A percentile compares a stretch with the other conserved stretches of the same genome.
Evolutionary conservation across 2,797 vertebrate species (phyloP).

Genomic region (Galagoides demidoff): DNA sequence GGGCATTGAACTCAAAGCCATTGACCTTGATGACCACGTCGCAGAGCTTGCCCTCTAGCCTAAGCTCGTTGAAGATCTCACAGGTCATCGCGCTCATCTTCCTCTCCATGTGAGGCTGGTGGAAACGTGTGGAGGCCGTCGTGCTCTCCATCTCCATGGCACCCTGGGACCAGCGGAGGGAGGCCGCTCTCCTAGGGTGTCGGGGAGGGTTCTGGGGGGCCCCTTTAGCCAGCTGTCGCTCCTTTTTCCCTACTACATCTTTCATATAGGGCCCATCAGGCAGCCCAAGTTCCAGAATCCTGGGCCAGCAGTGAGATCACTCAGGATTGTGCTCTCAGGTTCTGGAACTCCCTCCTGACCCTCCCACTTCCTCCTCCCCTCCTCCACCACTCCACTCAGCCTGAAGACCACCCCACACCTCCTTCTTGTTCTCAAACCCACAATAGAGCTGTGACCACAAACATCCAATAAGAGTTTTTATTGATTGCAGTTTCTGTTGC

Average conservation of each 20-base stretch:
- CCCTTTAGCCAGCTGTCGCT: conserved; percentile 73
- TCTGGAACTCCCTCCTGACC: conserved; percentile 72
- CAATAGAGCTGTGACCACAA: background rate
- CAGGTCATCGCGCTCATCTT: conserved; percentile 86
- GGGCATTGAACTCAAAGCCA: conserved; percentile 86
- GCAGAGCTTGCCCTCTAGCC: conserved; percentile 88
- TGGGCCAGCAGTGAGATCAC: conserved; percentile 77
- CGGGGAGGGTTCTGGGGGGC: conserved; percentile 68
- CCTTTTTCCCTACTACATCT: conserved; percentile 77
- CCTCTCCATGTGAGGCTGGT: conserved; percentile 85
- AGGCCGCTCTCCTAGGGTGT: conserved; percentile 66
- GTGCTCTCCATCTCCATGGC: conserved; percentile 77
- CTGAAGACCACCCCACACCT: background rate
- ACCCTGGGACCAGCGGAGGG: conserved; percentile 67
- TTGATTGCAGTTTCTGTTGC: background rate
- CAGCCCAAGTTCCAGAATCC: conserved; percentile 81
- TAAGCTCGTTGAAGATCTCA: conserved; percentile 86
- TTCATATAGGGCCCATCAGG: conserved; percentile 68
- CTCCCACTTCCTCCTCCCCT: background rate
- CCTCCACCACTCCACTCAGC: background rate
- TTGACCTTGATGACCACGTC: conserved; percentile 87
- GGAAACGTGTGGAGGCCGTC: conserved; percentile 58
- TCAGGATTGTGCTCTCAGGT: conserved; percentile 55
- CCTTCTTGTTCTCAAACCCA: background rate
- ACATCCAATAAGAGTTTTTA: background rate